A percentile compares a stretch with the other conserved stretches of the same genome.
These are phyloP conservation scores for Neofelis nebulosa DNA, from an alignment of 2,113 vertebrate species.

Conservation along the genomic window DNA sequence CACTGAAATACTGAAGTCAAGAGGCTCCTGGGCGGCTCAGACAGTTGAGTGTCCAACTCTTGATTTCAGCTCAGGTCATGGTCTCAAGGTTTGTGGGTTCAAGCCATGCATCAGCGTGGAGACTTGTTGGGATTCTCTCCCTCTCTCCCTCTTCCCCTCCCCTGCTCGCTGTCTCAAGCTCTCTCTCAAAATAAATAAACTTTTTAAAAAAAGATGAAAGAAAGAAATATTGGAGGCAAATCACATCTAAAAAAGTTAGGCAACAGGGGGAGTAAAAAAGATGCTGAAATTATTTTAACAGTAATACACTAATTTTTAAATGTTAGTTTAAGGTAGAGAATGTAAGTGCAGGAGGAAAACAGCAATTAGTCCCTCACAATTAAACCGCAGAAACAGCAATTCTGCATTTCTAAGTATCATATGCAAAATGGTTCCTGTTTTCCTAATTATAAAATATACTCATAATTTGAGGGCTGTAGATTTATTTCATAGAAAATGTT, in stretches of 20 bases:
- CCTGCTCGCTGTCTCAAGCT: too few relatives aligned
- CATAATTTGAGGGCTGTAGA: neutral
- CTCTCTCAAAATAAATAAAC: too few relatives aligned
- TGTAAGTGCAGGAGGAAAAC: neutral
- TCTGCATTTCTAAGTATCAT: neutral
- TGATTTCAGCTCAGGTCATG: too few relatives aligned
- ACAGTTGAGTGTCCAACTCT: too few relatives aligned
- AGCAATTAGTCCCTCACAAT: constrained; percentile 21
- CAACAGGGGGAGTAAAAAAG: neutral
- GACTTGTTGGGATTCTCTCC: too few relatives aligned
- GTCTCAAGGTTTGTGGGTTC: too few relatives aligned
- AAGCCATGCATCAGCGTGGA: too few relatives aligned
- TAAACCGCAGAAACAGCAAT: constrained; percentile 23
- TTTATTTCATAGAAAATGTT: neutral
- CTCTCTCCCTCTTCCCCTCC: too few relatives aligned
- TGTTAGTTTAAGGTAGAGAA: neutral
- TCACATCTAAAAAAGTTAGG: constrained; percentile 16
- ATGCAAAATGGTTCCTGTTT: constrained; percentile 14
- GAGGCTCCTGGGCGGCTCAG: too few relatives aligned
- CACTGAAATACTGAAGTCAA: neutral
- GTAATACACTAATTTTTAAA: constrained; percentile 20
- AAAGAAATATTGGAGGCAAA: constrained; percentile 15
- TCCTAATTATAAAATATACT: constrained; percentile 42
- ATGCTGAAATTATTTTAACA: neutral
- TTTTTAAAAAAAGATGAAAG: too few relatives aligned